Evolutionary conservation across 2,888 invertebrate genomes (phyloP), one percentile per base, ranked within the genome.

Genomic region (Eupelmus urozonus): DNA sequence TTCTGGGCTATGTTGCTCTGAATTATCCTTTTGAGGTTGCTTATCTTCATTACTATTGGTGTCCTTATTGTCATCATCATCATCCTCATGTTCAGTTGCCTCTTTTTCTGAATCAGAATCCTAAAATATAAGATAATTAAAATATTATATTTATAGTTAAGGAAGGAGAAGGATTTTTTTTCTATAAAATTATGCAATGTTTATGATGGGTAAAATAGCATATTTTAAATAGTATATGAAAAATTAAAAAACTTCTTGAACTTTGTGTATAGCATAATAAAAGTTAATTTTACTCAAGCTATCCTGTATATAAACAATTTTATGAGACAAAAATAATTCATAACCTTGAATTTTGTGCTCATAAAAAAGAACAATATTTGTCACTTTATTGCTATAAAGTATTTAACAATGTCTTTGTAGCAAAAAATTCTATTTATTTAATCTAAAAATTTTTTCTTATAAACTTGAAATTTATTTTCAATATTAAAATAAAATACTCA

Each of bases 51-150:
- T 63, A 13, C 57, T 66, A 18, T 63, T 80, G 40, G 9, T 79
- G 25, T 18, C 85, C 27, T 85, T 85, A 27, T 84, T 85, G 20
- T 81, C 84, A 16, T 83, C 83, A n/a, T 79, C 62, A 20, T 80
- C 81, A 25, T 79, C 70, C 27, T 90, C 90, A 16, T 84, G 83
- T 72, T 89, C 88, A 0, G 84, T 85, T 79, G 88, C 86, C 82
- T 90, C 88, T 78, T 89, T 88, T 49, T 91, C 91, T 0, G 90
- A 90, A 81, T 91, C 91, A 34, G 90, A 90, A 76, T 91, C 91
- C 91, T 91, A 49, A 40, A 53, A 57, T 16, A 53, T 25, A 16
- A 55, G 57, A 23, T 29, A 45, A 25, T n/a, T 23, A n/a, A n/a
- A n/a, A n/a, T n/a, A n/a, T n/a, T n/a, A n/a, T n/a, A n/a, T n/a